These are phyloP conservation scores for Reticulitermes lucifugus DNA, from an alignment of 2,888 invertebrate genomes.

Conservation along the genomic window DNA sequence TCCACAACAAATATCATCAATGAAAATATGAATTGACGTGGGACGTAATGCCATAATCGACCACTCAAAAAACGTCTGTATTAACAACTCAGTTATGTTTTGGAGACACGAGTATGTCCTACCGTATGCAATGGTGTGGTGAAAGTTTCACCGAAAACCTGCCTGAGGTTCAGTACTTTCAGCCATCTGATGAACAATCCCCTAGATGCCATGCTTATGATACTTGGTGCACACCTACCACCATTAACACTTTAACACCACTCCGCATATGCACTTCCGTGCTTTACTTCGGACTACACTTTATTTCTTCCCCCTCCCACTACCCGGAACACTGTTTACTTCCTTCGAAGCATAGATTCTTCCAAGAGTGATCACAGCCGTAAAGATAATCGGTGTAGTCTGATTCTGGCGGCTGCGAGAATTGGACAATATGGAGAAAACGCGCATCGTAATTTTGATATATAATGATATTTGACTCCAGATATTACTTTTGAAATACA, in stretches of 20 bases:
- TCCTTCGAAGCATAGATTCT: neutral
- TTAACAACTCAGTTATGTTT: too few relatives aligned
- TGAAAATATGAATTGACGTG: too few relatives aligned
- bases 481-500: neutral
- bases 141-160: too few relatives aligned
- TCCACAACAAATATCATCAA: too few relatives aligned
- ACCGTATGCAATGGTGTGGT: too few relatives aligned
- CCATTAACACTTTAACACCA: too few relatives aligned
- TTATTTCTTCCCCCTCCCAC: neutral
- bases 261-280: too few relatives aligned
- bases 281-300: too few relatives aligned
- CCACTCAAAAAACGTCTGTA: too few relatives aligned
- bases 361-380: constrained; percentile 5
- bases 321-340: neutral
- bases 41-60: too few relatives aligned
- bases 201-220: neutral
- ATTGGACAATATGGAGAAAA: constrained; percentile 21
- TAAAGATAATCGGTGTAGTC: neutral
- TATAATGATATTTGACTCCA: neutral
- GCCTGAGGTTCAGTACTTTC: neutral
- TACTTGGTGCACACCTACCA: neutral
- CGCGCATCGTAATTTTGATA: neutral
- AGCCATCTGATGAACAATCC: neutral
- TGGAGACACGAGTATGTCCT: too few relatives aligned
- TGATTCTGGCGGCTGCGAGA: constrained; percentile 22